phyloP scores from a whole-genome alignment of 1,140 invertebrate genomes.

The Drosophila carrolli region DNA sequence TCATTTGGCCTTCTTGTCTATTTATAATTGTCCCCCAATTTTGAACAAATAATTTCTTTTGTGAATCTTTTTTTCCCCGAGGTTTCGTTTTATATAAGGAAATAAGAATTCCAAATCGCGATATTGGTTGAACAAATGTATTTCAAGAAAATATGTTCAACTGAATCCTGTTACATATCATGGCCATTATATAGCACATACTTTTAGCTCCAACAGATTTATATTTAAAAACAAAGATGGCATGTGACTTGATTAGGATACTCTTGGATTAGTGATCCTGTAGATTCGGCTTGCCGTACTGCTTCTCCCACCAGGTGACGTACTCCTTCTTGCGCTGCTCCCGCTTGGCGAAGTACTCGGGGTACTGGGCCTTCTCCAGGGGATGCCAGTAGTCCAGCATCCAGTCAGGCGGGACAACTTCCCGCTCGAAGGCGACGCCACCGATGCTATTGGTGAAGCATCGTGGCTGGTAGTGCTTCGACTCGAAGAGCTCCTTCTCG shows the following conservation, averaged over 20 bases:
- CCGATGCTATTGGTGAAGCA: slow-evolving; percentile 90
- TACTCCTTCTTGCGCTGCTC: slow-evolving; percentile 97
- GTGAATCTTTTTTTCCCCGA: too few species aligned
- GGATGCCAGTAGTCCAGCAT: slow-evolving; percentile 97
- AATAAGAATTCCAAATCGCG: too few species aligned
- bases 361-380: slow-evolving; percentile 96
- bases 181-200: too few species aligned
- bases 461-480: slow-evolving; percentile 89
- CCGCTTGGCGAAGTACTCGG: slow-evolving; percentile 95
- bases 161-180: not conserved
- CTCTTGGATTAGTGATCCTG: slow-evolving; percentile 67
- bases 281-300: slow-evolving; percentile 89
- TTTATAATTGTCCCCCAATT: too few species aligned
- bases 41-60: too few species aligned
- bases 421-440: slow-evolving; percentile 91
- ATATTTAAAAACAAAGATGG: slow-evolving; percentile 54
- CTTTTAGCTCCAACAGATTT: slow-evolving; percentile 38
- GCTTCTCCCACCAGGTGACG: slow-evolving; percentile 93
- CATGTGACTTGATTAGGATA: slow-evolving; percentile 51
- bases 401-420: slow-evolving; percentile 90
- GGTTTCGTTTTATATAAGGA: too few species aligned
- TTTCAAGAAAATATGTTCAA: not conserved
- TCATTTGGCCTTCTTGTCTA: too few species aligned
- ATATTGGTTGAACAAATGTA: too few species aligned
- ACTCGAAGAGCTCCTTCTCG: slow-evolving; percentile 91